These are phyloP conservation scores for Mus spicilegus DNA, from an alignment of 2,113 vertebrate genomes.

Conservation along the genomic window DNA sequence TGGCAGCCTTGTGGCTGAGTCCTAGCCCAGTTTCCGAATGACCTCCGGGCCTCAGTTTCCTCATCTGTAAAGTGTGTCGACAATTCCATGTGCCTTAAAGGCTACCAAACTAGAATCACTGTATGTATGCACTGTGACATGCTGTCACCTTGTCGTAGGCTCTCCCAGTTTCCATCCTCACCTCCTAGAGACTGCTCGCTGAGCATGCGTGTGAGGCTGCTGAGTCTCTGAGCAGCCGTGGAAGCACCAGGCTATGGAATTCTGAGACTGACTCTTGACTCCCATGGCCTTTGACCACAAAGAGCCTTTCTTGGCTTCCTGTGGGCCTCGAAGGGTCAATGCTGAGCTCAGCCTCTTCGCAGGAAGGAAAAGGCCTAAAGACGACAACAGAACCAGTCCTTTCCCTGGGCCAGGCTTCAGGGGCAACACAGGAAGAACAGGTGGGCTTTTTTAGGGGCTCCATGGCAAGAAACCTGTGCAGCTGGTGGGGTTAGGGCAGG, in stretches of 20 bases:
- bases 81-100: not conserved
- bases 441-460: not conserved
- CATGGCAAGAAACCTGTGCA: not conserved
- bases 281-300: not conserved
- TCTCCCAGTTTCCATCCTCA: no score
- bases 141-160: not conserved
- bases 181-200: not conserved
- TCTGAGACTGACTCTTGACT: not conserved
- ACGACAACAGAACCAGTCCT: not conserved
- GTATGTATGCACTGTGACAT: no score
- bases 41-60: not conserved
- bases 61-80: not conserved
- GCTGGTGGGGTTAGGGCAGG: not conserved
- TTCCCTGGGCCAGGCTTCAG: not conserved
- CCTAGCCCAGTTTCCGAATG: no score
- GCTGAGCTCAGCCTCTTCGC: not conserved
- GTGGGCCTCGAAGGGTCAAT: not conserved
- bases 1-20: fast-evolving
- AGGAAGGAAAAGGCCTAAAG: not conserved
- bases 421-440: not conserved
- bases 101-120: fast-evolving
- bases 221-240: not conserved
- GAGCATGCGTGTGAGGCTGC: fast-evolving
- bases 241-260: not conserved
- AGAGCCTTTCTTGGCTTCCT: not conserved